A percentile compares a stretch with the other conserved stretches of the same genome.
Evolutionary conservation across 2,113 vertebrate genomes (phyloP).

Genomic region (Scartelaos histophorus): DNA sequence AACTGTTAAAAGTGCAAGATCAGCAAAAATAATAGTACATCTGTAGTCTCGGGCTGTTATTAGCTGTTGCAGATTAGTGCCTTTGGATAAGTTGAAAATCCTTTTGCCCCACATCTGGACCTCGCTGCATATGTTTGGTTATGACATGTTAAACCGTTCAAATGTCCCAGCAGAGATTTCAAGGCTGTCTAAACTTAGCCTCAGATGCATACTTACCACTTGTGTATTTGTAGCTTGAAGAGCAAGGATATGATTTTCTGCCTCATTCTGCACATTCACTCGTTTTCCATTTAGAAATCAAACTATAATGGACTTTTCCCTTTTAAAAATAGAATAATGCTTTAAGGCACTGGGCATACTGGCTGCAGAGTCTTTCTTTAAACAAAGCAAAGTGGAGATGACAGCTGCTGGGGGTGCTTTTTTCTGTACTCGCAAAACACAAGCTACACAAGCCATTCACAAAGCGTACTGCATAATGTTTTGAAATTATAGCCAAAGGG

Average conservation of each 20-base stretch:
- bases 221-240: slow-evolving; percentile 29
- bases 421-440: slow-evolving; percentile 31
- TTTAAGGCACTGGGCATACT: slow-evolving; percentile 52
- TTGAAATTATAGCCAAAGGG: slow-evolving; percentile 41
- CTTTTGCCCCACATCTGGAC: slow-evolving; percentile 24
- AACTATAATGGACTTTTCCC: slow-evolving; percentile 22
- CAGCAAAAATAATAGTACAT: slow-evolving; percentile 7
- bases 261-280: slow-evolving; percentile 11
- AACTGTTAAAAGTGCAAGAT: background rate
- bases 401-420: slow-evolving; percentile 37
- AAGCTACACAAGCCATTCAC: slow-evolving; percentile 31
- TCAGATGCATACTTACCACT: slow-evolving; percentile 7
- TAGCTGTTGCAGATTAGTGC: slow-evolving; percentile 36
- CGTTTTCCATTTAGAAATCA: slow-evolving; percentile 38
- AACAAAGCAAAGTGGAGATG: slow-evolving; percentile 47
- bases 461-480: slow-evolving; percentile 38
- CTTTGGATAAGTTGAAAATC: slow-evolving; percentile 53
- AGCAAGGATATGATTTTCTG: slow-evolving; percentile 16
- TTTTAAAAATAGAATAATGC: slow-evolving; percentile 32
- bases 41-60: slow-evolving; percentile 21
- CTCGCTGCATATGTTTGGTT: slow-evolving; percentile 25
- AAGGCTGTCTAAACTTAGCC: slow-evolving; percentile 37
- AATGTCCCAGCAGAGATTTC: slow-evolving; percentile 30
- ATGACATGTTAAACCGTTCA: slow-evolving; percentile 24
- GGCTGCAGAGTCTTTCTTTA: slow-evolving; percentile 29